Base-by-base conservation (phyloP, 2,797 vertebrate genomes). In the Orientallactaga sibirica region DNA sequence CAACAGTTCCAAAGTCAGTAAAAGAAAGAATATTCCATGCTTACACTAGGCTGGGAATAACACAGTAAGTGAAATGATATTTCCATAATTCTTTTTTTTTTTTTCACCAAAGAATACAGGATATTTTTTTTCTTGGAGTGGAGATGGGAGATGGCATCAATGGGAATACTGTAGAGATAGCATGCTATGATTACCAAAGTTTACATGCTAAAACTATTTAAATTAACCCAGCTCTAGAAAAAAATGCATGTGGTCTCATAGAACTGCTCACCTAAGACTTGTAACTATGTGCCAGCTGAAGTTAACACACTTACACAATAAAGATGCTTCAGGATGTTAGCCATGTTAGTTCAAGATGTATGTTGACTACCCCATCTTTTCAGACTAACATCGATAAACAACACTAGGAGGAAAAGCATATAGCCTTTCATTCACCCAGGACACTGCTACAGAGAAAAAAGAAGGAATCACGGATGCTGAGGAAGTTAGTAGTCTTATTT, bases 301-400 rank as follows among this genome's bases (percentile, higher is more conserved):
- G 25, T 52, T 71, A 61, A 73, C 58, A 83, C 52, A n/a, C 29
- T 68, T 37, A 3, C 3, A 83, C 88, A 66, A 76, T 33, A 75
- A 91, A 66, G 24, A 20, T 55, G 55, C 25, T 88, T 77, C 70
- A 9, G 41, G 68, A 86, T 58, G 74, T 68, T 48, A 27, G 37
- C 3, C 70, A 70, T 33, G 67, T 58, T 84, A 52, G 22, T 74
- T 93, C 77, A 22, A 88, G 66, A 90, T 74, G 52, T 64, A 24
- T 14, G 9, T 25, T 11, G 24, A 67, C 37, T 73, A 48, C 12
- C 37, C 41, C 9, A 62, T 4, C 29, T 92, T 86, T 92, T 66
- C 84, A 43, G 24, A 67, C 73, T 94, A 78, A 94, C 88, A 67
- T 43, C 62, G 25, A n/a, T 79, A 76, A 80, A 71, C 29, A 82